Percentiles rank a stretch among this genome's conserved stretches.
Evolutionary conservation across 2,113 vertebrate species (phyloP).

Genomic region (Pituophis catenifer): DNA sequence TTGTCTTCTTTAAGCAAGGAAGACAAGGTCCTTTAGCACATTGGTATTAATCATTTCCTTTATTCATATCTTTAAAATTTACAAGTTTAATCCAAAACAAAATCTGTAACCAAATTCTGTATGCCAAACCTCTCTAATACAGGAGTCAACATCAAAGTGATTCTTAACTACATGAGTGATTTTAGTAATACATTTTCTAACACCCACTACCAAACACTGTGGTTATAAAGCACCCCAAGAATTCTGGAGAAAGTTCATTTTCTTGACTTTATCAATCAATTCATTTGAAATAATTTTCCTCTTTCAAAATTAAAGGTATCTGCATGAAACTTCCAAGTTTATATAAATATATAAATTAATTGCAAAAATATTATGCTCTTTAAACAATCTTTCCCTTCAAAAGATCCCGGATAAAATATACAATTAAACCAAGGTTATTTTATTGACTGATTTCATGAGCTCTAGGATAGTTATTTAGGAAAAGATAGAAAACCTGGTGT

Average conservation of each 20-base stretch:
- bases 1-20: not conserved
- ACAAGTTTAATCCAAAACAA: not conserved
- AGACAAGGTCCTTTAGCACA: not conserved
- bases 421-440: not conserved
- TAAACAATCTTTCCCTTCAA: not conserved
- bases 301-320: not conserved
- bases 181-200: not conserved
- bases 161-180: not conserved
- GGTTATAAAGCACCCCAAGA: not conserved
- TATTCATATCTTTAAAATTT: not conserved
- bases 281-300: not conserved
- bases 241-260: not conserved
- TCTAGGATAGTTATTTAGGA: not conserved
- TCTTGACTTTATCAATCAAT: not conserved
- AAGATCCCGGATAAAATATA: not conserved
- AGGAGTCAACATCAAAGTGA: not conserved
- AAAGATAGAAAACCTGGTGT: not conserved
- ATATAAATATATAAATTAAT: not conserved
- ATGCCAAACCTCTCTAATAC: not conserved
- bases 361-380: not conserved
- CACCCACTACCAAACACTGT: not conserved
- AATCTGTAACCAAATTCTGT: not conserved
- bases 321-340: not conserved
- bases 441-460: not conserved
- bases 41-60: not conserved